Base-by-base conservation (phyloP, 53 echinoderm and acorn worm genomes). In the Antedon mediterranea region DNA sequence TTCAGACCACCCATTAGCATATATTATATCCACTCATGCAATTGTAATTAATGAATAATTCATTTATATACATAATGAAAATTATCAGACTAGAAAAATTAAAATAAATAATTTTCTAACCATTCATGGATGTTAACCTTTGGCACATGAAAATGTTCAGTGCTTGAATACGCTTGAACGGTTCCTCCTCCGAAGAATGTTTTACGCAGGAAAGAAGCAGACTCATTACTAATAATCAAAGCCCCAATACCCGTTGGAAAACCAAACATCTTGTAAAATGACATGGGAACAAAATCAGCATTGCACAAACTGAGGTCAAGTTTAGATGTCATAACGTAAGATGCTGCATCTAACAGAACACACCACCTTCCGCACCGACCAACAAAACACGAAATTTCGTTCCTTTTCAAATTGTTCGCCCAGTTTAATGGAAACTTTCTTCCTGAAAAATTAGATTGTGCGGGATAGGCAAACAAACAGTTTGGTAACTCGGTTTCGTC, bases 201-300 rank as follows among this genome's bases (percentile, higher is more conserved):
- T 82, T 88, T 95, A 72, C 30, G 75, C 30, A 95, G 88, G 26
- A 82, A 34, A 30, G 37, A 7, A 0, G 81, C 79, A 23, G 91
- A 79, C 18, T 87, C 91, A n/a, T 92, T 95, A 76, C 87, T 83
- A 30, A 88, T 83, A 57, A 95, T 92, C 71, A 95, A 76, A 14
- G 89, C 95, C 8, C 95, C 95, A 5, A 95, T 74, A 34, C 95
- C 95, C 73, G 95, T 95, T 9, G 95, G 95, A 28, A 95, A 95
- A 0, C 95, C 95, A 89, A 95, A 95, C 84, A 95, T 89, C 84
- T 95, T 95, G 84, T 95, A 95, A 84, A 95, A 95, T n/a, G 95
- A 95, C 26, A 95, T 29, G 0, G 95, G 75, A 26, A 95, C 79
- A 78, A 95, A 95, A 74, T 95, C 91, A 18, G 91, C 95, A 31